A percentile compares a stretch with the other conserved stretches of the same genome.
phyloP scores from a whole-genome alignment of 2,797 vertebrate species.

The Myotis planiceps region DNA sequence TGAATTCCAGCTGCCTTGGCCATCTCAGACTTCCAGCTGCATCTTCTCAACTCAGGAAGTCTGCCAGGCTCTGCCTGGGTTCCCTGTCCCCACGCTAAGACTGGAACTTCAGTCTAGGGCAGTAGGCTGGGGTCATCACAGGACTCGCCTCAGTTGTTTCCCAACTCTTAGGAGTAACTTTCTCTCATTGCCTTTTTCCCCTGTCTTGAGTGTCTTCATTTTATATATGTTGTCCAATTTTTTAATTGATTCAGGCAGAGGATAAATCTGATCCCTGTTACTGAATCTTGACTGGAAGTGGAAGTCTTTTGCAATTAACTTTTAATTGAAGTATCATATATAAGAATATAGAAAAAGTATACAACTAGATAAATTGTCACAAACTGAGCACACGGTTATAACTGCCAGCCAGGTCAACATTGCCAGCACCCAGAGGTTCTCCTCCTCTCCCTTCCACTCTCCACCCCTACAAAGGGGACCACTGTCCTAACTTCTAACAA shows the following conservation, averaged over 20 bases:
- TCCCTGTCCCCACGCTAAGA: not conserved
- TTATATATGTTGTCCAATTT: conserved; percentile 4
- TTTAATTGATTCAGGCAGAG: not conserved
- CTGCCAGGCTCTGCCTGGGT: not conserved
- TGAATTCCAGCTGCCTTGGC: not conserved
- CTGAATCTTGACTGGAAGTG: not conserved
- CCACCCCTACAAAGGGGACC: not conserved
- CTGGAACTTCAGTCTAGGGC: not conserved
- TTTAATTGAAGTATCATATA: conserved; percentile 10
- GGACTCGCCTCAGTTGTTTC: not conserved
- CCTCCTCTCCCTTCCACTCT: not conserved
- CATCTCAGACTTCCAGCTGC: not conserved
- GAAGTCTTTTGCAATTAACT: not conserved
- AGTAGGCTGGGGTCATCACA: not conserved
- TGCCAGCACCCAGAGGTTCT: not conserved
- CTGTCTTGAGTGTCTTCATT: conserved; percentile 2
- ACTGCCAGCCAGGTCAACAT: not conserved
- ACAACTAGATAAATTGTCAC: not conserved
- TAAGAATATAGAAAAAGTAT: conserved; percentile 25
- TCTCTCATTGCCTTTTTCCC: not conserved
- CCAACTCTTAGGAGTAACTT: not conserved
- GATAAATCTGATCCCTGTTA: conserved; percentile 31
- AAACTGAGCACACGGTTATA: not conserved
- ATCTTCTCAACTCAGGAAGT: not conserved
- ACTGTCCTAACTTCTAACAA: not conserved